Conservation (phyloP, 1,140 invertebrate species). For the Pseudobourletiella spinata region DNA sequence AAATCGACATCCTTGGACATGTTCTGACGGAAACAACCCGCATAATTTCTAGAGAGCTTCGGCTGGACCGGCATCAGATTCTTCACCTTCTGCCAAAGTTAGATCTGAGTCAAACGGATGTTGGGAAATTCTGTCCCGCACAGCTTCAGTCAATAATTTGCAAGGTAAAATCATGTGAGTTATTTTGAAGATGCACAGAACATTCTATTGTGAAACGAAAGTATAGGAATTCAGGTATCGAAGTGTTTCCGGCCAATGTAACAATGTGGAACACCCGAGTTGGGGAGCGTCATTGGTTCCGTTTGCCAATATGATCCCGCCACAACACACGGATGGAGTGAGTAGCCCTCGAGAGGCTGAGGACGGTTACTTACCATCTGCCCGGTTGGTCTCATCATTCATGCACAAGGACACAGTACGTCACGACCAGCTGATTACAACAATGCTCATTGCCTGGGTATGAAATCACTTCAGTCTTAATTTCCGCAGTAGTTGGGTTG, state of each 20-base stretch:
- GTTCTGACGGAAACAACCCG: conserved; percentile 18
- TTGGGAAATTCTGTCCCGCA: conserved; percentile 29
- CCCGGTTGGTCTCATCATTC: conserved; percentile 43
- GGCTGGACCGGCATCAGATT: conserved; percentile 20
- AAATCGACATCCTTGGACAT: conserved; percentile 20
- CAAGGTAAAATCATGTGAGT: too few relatives aligned
- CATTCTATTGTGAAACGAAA: too few relatives aligned
- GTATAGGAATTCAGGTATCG: too few relatives aligned
- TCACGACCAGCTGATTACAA: conserved; percentile 46
- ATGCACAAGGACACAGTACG: conserved; percentile 44
- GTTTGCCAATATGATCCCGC: conserved; percentile 19
- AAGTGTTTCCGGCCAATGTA: conserved; percentile 86
- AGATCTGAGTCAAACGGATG: conserved; percentile 20
- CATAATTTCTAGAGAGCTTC: conserved; percentile 20
- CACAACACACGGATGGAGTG: conserved; percentile 19
- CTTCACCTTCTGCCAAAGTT: conserved; percentile 20
- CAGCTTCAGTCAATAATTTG: conserved; percentile 17
- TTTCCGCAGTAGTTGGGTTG: conserved; percentile 25
- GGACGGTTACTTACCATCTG: conserved; percentile 42
- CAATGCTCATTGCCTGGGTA: conserved; percentile 45
- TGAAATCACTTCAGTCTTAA: conserved; percentile 16
- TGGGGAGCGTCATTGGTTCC: conserved; percentile 83
- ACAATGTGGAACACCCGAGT: conserved; percentile 81
- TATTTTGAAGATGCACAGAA: too few relatives aligned
- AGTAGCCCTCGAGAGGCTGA: conserved; percentile 8